These are phyloP conservation scores for Drosophila tanythrix DNA, from an alignment of 2,888 invertebrate genomes.

Conservation along the genomic window DNA sequence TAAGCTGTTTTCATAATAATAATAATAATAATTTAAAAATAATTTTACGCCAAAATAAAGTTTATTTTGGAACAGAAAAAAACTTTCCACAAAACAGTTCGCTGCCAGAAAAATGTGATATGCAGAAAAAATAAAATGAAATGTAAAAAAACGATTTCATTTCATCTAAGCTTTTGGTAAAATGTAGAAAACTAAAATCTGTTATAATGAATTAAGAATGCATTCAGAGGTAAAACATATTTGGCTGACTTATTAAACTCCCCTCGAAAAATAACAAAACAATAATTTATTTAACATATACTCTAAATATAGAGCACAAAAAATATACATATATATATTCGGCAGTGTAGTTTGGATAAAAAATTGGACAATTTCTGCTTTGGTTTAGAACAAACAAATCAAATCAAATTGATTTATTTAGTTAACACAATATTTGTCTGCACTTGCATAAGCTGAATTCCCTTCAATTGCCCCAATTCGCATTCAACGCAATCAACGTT, in stretches of 20 bases:
- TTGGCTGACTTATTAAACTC: not conserved
- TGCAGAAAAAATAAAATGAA: not conserved
- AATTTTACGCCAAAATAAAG: not conserved
- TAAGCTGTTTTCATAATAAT: conserved; percentile 1
- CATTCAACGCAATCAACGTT: not conserved
- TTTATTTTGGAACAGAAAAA: not conserved
- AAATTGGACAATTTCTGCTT: not conserved
- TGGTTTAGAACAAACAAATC: not conserved
- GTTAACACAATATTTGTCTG: not conserved
- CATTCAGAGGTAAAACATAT: not conserved
- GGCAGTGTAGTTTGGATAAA: not conserved
- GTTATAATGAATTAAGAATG: not conserved
- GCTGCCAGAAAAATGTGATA: not conserved
- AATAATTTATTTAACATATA: not conserved
- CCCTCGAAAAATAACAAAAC: not conserved
- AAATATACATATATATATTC: too few relatives aligned
- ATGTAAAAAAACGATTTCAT: not conserved
- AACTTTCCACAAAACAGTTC: not conserved
- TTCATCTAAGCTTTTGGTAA: not conserved
- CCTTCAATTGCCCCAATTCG: not conserved
- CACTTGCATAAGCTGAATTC: too few relatives aligned
- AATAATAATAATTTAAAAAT: too few relatives aligned
- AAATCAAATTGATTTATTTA: not conserved
- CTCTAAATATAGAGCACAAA: not conserved
- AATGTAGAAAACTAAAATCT: not conserved